phyloP scores from a whole-genome alignment of 2,797 vertebrate genomes.

The Pogoniulus pusillus region DNA sequence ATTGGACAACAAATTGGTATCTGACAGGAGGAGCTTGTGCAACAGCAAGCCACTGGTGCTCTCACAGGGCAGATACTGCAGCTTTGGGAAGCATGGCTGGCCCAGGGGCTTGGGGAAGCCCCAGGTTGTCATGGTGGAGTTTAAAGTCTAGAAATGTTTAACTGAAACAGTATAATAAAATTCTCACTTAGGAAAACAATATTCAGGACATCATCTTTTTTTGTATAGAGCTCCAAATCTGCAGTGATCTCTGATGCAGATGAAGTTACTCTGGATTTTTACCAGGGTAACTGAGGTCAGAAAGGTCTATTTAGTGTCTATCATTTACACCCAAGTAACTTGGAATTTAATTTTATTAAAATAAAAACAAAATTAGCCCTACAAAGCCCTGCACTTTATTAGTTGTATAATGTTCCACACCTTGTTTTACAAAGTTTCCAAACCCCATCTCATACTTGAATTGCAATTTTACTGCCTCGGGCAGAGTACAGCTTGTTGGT shows the following conservation, averaged over 20 bases:
- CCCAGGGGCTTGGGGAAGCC: not conserved
- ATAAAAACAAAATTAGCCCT: not conserved
- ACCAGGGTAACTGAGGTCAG: not conserved
- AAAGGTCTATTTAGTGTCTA: not conserved
- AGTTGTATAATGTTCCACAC: not conserved
- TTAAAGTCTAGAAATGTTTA: conserved; percentile 44
- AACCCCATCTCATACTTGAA: not conserved
- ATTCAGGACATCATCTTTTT: too few relatives aligned
- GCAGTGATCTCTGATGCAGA: not conserved
- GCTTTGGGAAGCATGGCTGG: not conserved
- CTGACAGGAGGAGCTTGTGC: conserved; percentile 17
- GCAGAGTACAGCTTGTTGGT: not conserved
- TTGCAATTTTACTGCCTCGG: conserved; percentile 4
- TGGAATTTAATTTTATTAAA: not conserved
- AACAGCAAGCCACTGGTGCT: not conserved
- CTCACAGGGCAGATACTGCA: not conserved
- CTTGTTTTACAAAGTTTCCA: conserved; percentile 48
- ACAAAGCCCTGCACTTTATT: not conserved
- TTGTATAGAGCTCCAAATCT: not conserved
- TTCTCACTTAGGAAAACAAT: not conserved
- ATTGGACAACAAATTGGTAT: conserved; percentile 48
- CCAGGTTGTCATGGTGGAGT: not conserved
- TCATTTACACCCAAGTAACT: not conserved
- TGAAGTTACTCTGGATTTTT: not conserved
- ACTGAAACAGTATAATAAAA: not conserved